Evolutionary conservation across 1,140 invertebrate species (phyloP).

Genomic region (Pantala flavescens): DNA sequence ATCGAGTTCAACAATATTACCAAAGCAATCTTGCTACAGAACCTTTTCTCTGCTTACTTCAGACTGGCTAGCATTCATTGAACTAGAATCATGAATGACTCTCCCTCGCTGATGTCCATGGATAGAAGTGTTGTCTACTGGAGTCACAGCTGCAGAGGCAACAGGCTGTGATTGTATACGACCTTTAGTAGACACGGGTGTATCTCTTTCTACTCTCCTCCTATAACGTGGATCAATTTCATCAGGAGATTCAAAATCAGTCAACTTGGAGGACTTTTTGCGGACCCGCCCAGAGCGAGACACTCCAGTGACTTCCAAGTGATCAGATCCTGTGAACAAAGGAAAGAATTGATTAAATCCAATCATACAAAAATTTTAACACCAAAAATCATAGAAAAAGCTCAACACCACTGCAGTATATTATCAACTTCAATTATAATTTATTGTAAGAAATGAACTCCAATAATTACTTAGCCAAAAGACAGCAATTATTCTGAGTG

Average conservation of each 20-base stretch:
- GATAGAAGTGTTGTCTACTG: background rate
- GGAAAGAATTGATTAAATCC: constrained; percentile 24
- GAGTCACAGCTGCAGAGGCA: background rate
- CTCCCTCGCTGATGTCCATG: background rate
- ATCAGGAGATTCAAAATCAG: constrained; percentile 84
- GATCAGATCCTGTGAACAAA: constrained; percentile 42
- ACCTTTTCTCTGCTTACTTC: background rate
- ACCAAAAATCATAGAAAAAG: too few relatives aligned
- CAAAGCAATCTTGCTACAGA: too few relatives aligned
- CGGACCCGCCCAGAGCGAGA: constrained; percentile 78
- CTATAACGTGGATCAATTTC: constrained; percentile 45
- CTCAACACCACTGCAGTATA: too few relatives aligned
- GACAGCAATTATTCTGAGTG: too few relatives aligned
- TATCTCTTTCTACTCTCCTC: constrained; percentile 30
- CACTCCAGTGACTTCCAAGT: constrained; percentile 65
- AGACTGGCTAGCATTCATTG: background rate
- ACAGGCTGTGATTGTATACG: background rate
- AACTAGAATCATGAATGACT: background rate
- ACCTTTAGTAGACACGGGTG: background rate
- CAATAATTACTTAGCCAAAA: too few relatives aligned
- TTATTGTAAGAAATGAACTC: too few relatives aligned
- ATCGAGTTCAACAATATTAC: too few relatives aligned
- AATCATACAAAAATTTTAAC: background rate
- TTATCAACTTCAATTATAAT: too few relatives aligned
- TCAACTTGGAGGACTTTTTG: constrained; percentile 88